Conservation (phyloP, 2,888 invertebrate genomes). For the Drosophila multiciliata region DNA sequence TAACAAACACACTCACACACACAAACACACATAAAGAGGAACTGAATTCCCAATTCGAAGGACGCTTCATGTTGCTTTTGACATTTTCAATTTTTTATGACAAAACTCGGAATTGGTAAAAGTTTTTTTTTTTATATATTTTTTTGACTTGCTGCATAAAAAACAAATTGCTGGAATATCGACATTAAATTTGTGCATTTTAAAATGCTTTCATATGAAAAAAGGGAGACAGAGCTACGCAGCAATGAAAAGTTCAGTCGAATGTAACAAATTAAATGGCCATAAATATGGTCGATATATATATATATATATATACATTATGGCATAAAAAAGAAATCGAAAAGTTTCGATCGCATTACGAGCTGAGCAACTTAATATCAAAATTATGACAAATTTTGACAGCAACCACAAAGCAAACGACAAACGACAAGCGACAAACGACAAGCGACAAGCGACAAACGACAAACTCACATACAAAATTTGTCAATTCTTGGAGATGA, state of each 20-base stretch:
- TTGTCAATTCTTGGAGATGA: constrained; percentile 66
- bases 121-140: constrained; percentile 33
- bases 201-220: constrained; percentile 14
- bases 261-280: constrained; percentile 31
- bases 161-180: constrained; percentile 4
- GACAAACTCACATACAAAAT: constrained; percentile 41
- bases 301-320: background rate
- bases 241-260: constrained; percentile 4
- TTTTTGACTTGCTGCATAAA: constrained; percentile 9
- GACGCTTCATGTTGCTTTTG: constrained; percentile 68
- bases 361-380: constrained; percentile 32
- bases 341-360: constrained; percentile 8
- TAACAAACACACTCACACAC: constrained; percentile 7
- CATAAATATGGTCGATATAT: constrained; percentile 21
- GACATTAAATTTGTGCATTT: constrained; percentile 24
- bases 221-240: background rate
- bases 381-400: constrained; percentile 71
- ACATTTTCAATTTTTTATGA: constrained; percentile 82
- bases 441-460: background rate
- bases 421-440: background rate
- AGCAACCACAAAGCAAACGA: constrained; percentile 24
- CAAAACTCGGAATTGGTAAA: constrained; percentile 72
- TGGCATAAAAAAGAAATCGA: constrained; percentile 9
- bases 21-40: background rate
- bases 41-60: constrained; percentile 48